Evolutionary conservation across 2,888 invertebrate species (phyloP), one percentile per base, ranked within the genome.

Genomic region (Melipona bicolor): DNA sequence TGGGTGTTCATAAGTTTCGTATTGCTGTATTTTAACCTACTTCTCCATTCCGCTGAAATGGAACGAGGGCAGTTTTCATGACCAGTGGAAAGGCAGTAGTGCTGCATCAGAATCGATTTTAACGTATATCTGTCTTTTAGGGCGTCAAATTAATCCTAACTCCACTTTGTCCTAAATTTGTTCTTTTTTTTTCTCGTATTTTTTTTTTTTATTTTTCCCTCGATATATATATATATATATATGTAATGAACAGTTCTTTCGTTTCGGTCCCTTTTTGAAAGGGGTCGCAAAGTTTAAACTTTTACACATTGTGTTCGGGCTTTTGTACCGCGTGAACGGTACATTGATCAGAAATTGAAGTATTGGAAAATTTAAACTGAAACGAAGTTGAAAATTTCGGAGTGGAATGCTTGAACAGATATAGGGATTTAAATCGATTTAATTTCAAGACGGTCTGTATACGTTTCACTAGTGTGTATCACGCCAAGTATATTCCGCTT

Each of bases 51-150:
- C 79, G 80, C 80, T 85, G 88, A 88, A 89, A 89, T 88, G 79
- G 87, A 88, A 89, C 87, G 89, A 84, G 89, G 89, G 88, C 87
- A 87, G 88, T 89, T 89, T 89, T 89, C 88, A 87, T 81, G 84
- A 84, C 76, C 85, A 77, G 79, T 62, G 85, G 79, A 74, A 72
- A 83, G 80, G 82, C 76, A 61, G 79, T 68, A 71, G 82, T 83
- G 86, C 84, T 89, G 89, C 87, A 89, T 85, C 88, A 87, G 88
- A 89, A 89, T 89, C 89, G 89, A 89, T 89, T 85, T 81, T 80
- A 78, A 77, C 83, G 73, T 88, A 84, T 86, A 82, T 86, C 81
- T 83, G 78, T 74, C 76, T 70, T 50, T 61, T 76, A 78, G 62
- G 81, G 79, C 75, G 80, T 78, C 78, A 81, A 84, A 84, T 87